Percentiles rank a stretch among this genome's conserved stretches.
Conservation (phyloP, 2,113 vertebrate genomes). For the Scatophagus argus region DNA sequence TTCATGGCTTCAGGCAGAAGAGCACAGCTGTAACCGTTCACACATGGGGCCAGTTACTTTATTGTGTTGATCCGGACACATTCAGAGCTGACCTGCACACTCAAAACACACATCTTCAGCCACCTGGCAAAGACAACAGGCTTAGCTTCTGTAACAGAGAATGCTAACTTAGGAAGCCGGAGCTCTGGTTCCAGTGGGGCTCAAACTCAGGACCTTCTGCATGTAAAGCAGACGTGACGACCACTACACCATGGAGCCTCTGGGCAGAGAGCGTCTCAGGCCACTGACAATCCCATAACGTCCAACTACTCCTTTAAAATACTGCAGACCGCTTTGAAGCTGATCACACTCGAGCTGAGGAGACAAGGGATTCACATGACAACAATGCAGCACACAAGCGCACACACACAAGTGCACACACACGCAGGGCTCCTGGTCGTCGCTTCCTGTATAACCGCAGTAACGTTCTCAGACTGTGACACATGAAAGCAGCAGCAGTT, state of each 20-base stretch:
- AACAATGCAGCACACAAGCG: not conserved
- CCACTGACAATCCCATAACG: too few relatives aligned
- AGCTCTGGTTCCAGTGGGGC: conserved; percentile 93
- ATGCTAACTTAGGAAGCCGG: too few relatives aligned
- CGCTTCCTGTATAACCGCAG: conserved; percentile 63
- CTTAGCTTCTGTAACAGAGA: too few relatives aligned
- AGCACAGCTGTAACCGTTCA: too few relatives aligned
- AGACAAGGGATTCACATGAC: not conserved
- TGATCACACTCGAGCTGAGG: not conserved
- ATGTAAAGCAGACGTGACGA: conserved; percentile 99
- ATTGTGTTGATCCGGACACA: too few relatives aligned
- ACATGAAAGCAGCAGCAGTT: conserved; percentile 46
- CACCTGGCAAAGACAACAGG: too few relatives aligned
- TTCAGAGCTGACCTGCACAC: too few relatives aligned
- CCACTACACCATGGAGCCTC: conserved; percentile 98
- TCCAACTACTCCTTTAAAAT: too few relatives aligned
- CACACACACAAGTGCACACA: conserved; percentile 20
- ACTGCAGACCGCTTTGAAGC: not conserved
- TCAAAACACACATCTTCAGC: too few relatives aligned
- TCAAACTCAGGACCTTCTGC: conserved; percentile 99
- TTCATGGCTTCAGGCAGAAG: too few relatives aligned
- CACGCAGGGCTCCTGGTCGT: conserved; percentile 16
- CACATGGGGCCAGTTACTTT: too few relatives aligned
- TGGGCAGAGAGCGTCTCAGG: too few relatives aligned
- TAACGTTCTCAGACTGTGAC: conserved; percentile 48